Evolutionary conservation across 1,140 invertebrate species (phyloP).

Genomic region (Leptinotarsa lineolata): DNA sequence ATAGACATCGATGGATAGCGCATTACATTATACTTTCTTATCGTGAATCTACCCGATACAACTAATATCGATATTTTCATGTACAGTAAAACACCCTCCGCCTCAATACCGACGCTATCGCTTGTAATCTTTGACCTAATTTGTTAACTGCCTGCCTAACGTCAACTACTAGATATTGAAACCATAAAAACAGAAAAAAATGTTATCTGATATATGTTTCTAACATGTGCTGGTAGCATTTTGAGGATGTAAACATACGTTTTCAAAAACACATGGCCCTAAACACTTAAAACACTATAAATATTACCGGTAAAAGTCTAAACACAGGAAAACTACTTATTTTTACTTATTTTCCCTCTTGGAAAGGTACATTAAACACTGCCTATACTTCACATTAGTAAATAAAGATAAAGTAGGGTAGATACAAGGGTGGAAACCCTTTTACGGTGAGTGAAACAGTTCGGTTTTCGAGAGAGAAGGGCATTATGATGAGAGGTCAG

Average conservation of each 20-base stretch:
- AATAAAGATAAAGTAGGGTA: conserved; percentile 4
- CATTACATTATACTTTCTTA: too few species aligned
- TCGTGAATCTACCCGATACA: too few species aligned
- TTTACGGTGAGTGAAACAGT: not conserved
- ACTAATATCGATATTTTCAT: too few species aligned
- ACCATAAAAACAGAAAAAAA: not conserved
- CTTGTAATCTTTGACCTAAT: not conserved
- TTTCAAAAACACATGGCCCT: conserved; percentile 4
- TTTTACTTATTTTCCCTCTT: conserved; percentile 4
- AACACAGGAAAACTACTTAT: conserved; percentile 8
- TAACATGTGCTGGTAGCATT: conserved; percentile 4
- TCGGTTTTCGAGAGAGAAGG: too few species aligned
- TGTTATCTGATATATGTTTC: not conserved
- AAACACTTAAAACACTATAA: conserved; percentile 5
- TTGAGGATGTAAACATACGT: conserved; percentile 2
- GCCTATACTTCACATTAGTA: not conserved
- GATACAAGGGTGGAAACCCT: not conserved
- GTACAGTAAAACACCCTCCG: too few species aligned
- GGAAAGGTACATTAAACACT: conserved; percentile 3
- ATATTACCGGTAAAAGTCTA: not conserved
- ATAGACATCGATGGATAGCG: too few species aligned
- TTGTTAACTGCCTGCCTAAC: conserved; percentile 4
- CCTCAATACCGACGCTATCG: not conserved
- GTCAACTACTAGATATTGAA: not conserved
- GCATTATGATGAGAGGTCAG: too few species aligned